Evolutionary conservation across 2,888 invertebrate genomes (phyloP), one percentile per base, ranked within the genome.

Genomic region (Rhimphoctona megacephalus): DNA sequence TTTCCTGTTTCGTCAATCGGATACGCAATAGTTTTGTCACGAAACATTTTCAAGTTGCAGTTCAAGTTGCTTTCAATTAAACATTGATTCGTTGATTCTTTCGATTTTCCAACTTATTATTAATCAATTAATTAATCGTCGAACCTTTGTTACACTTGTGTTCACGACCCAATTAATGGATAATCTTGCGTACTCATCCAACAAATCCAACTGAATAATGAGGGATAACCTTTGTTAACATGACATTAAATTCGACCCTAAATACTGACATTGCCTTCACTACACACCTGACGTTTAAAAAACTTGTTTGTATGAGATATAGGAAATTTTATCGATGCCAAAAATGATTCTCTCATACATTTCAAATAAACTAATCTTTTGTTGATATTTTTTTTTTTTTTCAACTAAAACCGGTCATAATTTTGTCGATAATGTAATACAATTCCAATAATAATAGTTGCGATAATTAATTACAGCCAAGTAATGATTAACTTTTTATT

Each of bases 181-280:
- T 30, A 61, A 61, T 61, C 61, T 30, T 61, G 61, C 17, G 6
- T 14, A 5, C 30, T 61, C 30, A 17, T 25, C 11, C 30, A 30
- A 61, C 17, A 11, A 17, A 17, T 25, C 11, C 30, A 30, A 61
- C 17, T 25, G 30, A 30, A 14, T 6, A 30, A 30, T 30, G 17
- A 7, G 30, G 61, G 17, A 61, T 61, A 61, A 17, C 61, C 14
- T 6, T 30, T 61, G 61, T 30, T 61, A 61, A 61, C 61, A 30
- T 61, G 61, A 61, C 30, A 17, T 61, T 61, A 61, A 30, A 61
- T 30, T 61, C 17, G 61, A 61, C 61, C 61, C 61, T 61, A 17
- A 17, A 61, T 30, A 17, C 17, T 30, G 30, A 61, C 61, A 61
- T 61, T 30, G 6, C 30, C 30, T 30, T 1, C 61, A 7, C 25